phyloP scores from a whole-genome alignment of 2,797 vertebrate genomes.

The Geotrypetes seraphini region DNA sequence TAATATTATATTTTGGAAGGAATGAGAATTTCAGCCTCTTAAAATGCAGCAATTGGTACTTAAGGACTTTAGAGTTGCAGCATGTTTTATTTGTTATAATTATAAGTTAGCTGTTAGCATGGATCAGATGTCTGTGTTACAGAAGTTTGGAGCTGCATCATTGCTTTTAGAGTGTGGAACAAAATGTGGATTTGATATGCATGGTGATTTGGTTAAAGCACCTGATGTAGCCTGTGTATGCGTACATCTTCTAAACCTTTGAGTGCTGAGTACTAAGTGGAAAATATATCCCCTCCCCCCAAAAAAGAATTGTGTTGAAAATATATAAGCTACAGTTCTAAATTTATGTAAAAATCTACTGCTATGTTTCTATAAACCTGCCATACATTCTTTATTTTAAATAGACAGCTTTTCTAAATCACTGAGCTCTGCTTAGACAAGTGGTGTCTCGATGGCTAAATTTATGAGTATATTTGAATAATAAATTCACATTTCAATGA shows the following conservation, averaged over 20 bases:
- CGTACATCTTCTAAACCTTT: conserved; percentile 35
- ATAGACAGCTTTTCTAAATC: conserved; percentile 73
- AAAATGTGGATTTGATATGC: conserved; percentile 5
- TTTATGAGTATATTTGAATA: conserved; percentile 73
- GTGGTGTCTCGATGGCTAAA: conserved; percentile 64
- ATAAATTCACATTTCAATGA: conserved; percentile 75
- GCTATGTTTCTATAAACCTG: conserved; percentile 68
- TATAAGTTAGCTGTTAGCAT: too few relatives aligned
- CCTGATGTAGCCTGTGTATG: conserved; percentile 32
- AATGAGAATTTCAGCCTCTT: too few relatives aligned
- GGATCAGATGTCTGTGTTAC: too few relatives aligned
- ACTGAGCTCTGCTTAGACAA: conserved; percentile 68
- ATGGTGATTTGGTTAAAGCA: not conserved
- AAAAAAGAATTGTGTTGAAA: conserved; percentile 47
- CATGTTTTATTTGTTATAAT: too few relatives aligned
- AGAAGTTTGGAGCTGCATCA: too few relatives aligned
- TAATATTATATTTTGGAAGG: too few relatives aligned
- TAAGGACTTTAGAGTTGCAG: too few relatives aligned
- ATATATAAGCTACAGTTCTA: conserved; percentile 60
- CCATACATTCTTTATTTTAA: conserved; percentile 74
- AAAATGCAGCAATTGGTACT: too few relatives aligned
- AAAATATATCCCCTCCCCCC: too few relatives aligned
- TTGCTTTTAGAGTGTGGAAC: conserved; percentile 9
- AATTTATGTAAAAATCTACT: conserved; percentile 69
- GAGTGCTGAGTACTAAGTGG: conserved; percentile 53